Conservation (phyloP, 2,113 vertebrate genomes). For the Pipa parva region DNA sequence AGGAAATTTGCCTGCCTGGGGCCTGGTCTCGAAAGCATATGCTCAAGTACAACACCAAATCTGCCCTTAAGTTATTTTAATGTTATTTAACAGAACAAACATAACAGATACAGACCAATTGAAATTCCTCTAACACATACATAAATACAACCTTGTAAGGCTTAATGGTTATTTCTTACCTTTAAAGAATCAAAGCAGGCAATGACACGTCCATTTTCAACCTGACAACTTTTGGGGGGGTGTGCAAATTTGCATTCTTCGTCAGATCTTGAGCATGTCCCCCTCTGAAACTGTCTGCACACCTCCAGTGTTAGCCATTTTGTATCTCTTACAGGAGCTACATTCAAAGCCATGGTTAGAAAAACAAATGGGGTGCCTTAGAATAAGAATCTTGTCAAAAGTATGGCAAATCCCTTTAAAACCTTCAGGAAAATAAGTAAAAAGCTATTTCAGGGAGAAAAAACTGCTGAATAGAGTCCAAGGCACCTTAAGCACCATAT, state of each 20-base stretch:
- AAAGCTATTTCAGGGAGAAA: constrained; percentile 28
- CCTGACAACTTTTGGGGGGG: constrained; percentile 94
- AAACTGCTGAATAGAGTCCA: constrained; percentile 49
- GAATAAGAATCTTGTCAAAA: constrained; percentile 41
- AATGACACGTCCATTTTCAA: constrained; percentile 93
- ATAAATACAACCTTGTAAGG: background rate
- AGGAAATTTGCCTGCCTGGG: too few relatives aligned
- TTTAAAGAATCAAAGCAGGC: constrained; percentile 96
- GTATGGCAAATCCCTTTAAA: constrained; percentile 47
- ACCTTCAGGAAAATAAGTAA: constrained; percentile 21
- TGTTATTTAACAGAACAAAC: background rate
- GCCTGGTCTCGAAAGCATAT: too few relatives aligned
- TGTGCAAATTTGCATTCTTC: constrained; percentile 98
- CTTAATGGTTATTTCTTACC: constrained; percentile 66
- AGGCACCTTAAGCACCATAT: constrained; percentile 54
- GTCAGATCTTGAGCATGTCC: constrained; percentile 91
- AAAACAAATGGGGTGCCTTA: constrained; percentile 22
- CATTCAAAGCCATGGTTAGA: constrained; percentile 85
- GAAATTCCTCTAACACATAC: too few relatives aligned
- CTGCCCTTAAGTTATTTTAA: too few relatives aligned
- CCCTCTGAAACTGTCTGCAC: constrained; percentile 92
- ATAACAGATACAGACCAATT: background rate
- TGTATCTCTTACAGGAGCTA: constrained; percentile 86
- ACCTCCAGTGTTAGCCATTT: constrained; percentile 96
- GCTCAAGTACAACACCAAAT: too few relatives aligned